Evolutionary conservation across 2,113 vertebrate genomes (phyloP).

Genomic region (Hippocampus comes): DNA sequence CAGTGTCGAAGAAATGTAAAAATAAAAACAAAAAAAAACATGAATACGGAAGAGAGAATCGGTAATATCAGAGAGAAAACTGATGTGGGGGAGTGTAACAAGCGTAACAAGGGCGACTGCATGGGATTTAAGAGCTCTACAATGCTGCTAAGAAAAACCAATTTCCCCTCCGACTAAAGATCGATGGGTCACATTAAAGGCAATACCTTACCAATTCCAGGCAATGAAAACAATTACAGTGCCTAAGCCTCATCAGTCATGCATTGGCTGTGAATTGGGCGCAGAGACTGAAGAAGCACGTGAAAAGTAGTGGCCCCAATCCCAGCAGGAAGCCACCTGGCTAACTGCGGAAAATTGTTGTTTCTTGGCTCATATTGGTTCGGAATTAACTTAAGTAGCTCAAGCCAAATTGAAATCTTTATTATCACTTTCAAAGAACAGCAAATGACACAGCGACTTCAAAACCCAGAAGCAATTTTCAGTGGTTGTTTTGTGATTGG

Average conservation of each 20-base stretch:
- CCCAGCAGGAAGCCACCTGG: not conserved
- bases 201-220: conserved; percentile 50
- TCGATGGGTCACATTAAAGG: conserved; percentile 62
- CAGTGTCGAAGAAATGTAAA: not conserved
- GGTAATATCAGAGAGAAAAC: conserved; percentile 19
- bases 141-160: conserved; percentile 52
- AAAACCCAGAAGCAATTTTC: too few species aligned
- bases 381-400: not conserved
- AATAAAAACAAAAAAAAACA: not conserved
- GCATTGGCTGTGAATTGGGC: conserved; percentile 40
- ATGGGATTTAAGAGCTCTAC: conserved; percentile 34
- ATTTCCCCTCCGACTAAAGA: conserved; percentile 55
- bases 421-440: not conserved
- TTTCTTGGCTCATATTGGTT: not conserved
- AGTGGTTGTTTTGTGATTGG: too few species aligned
- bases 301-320: not conserved
- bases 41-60: not conserved
- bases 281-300: conserved; percentile 13
- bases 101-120: conserved; percentile 32
- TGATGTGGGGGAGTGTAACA: conserved; percentile 12
- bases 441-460: too few species aligned
- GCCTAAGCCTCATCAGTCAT: conserved; percentile 54
- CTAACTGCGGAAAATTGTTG: not conserved
- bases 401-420: not conserved
- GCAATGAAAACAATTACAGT: conserved; percentile 64